Evolutionary conservation across 2,113 vertebrate species (phyloP), one percentile per base, ranked within the genome.

Genomic region (Mesembrinibis cayennensis): DNA sequence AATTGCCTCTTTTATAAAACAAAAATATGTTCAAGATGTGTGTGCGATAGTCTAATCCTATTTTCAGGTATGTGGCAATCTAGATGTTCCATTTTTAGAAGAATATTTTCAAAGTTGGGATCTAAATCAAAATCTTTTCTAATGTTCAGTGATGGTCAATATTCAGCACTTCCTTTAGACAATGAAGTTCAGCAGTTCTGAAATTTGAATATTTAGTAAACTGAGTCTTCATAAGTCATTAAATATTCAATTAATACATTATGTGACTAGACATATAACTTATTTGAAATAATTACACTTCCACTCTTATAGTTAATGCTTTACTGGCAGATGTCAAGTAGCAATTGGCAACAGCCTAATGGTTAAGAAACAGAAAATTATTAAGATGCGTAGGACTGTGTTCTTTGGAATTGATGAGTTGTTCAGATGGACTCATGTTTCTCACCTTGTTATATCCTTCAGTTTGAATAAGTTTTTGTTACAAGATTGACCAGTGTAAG

Each of bases 21-120:
- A 93, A 91, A 93, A 95, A 96, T 94, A 55, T 32, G 36, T 93
- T 95, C 95, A 96, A 94, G 86, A 95, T 97, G 85, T 96, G 27
- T 53, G 25, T 63, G 49, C 56, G 73, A 65, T 79, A 84, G 22
- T 65, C 22, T 66, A 92, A 70, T 67, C 27, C 16, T 80, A 56
- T 6, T 79, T 76, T 79, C 56, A 80, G 40, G 38, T 72, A 80
- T n/a, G 23, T 83, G 42, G 13, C 47, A 81, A 55, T 80, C 45
- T 63, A 71, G 34, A 55, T n/a, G 6, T 82, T 92, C 45, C 11
- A 44, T 2, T 72, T 71, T 76, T 38, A 73, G 65, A 78, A 56
- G 10, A 82, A 44, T 78, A 52, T 52, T 84, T 92, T 94, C 22
- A 27, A 74, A 56, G 9, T 1, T 55, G 8, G 22, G 6, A 40